A percentile compares a stretch with the other conserved stretches of the same genome.
Evolutionary conservation across 2,797 vertebrate species (phyloP).

Genomic region (Cuculus canorus): DNA sequence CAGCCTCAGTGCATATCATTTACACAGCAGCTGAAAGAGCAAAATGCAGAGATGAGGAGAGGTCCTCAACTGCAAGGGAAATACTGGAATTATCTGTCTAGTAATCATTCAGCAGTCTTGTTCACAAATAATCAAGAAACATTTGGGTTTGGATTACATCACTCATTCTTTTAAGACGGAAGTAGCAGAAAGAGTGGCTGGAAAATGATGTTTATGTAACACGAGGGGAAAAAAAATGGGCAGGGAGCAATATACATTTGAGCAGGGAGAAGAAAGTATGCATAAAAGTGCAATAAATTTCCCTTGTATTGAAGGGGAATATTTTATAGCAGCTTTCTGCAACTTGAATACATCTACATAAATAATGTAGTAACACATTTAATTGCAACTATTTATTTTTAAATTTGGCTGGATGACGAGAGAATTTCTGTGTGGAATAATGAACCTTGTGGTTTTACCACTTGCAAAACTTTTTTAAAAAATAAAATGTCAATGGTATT

Average conservation of each 20-base stretch:
- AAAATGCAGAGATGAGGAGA: neutral
- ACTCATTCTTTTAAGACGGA: neutral
- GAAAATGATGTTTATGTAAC: constrained; percentile 34
- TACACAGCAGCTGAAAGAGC: constrained; percentile 16
- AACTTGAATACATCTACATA: constrained; percentile 57
- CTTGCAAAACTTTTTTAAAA: neutral
- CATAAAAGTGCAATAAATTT: constrained; percentile 55
- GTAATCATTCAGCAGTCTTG: constrained; percentile 13
- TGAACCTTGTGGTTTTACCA: neutral
- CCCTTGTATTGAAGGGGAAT: neutral
- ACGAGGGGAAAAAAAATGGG: neutral
- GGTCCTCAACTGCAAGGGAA: constrained; percentile 1
- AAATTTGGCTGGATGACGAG: constrained; percentile 28
- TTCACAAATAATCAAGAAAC: constrained; percentile 42
- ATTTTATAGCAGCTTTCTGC: constrained; percentile 55
- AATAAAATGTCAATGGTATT: neutral
- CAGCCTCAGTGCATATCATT: constrained; percentile 9
- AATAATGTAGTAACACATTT: constrained; percentile 31
- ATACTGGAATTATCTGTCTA: constrained; percentile 18
- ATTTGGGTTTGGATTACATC: constrained; percentile 30
- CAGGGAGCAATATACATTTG: neutral
- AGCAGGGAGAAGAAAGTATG: neutral
- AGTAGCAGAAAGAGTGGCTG: constrained; percentile 9
- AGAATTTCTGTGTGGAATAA: neutral
- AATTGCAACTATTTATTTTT: constrained; percentile 61